A percentile compares a stretch with the other conserved stretches of the same genome.
phyloP scores from a whole-genome alignment of 2,797 vertebrate species.

The Rhinatrema bivittatum region DNA sequence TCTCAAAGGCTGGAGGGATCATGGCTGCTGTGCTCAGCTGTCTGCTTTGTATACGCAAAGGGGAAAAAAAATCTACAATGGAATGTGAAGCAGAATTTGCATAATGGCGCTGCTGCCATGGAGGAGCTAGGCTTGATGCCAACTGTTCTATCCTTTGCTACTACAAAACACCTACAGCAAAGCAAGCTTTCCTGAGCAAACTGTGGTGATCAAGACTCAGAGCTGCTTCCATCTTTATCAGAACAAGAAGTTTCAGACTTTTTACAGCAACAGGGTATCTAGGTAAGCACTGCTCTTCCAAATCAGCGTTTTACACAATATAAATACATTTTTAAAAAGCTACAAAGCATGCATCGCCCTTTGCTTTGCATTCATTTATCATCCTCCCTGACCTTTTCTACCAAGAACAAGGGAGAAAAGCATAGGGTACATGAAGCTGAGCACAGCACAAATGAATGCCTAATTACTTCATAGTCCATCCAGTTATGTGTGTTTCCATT shows the following conservation, averaged over 20 bases:
- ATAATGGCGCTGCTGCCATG: slow-evolving; percentile 18
- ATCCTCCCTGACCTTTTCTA: no score
- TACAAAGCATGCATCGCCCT: no score
- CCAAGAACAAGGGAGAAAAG: no score
- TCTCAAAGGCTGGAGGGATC: not conserved
- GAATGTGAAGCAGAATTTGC: slow-evolving; percentile 27
- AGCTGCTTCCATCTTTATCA: slow-evolving; percentile 9
- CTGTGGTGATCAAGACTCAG: not conserved
- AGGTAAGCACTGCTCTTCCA: no score
- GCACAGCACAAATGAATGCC: no score
- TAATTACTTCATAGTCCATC: no score
- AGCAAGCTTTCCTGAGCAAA: slow-evolving; percentile 18
- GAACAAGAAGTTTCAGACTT: not conserved
- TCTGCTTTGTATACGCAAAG: not conserved
- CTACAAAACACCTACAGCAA: slow-evolving; percentile 8
- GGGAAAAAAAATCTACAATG: slow-evolving; percentile 1
- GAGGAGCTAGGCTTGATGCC: slow-evolving; percentile 23
- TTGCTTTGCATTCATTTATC: no score
- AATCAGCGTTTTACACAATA: no score
- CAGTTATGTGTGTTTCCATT: no score
- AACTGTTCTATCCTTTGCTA: slow-evolving; percentile 2
- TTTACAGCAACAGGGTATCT: not conserved
- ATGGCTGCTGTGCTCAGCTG: slow-evolving; percentile 10
- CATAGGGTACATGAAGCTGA: no score
- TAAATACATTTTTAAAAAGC: no score